Evolutionary conservation across 1,140 invertebrate genomes (phyloP).

Genomic region (Anastatus disparis): DNA sequence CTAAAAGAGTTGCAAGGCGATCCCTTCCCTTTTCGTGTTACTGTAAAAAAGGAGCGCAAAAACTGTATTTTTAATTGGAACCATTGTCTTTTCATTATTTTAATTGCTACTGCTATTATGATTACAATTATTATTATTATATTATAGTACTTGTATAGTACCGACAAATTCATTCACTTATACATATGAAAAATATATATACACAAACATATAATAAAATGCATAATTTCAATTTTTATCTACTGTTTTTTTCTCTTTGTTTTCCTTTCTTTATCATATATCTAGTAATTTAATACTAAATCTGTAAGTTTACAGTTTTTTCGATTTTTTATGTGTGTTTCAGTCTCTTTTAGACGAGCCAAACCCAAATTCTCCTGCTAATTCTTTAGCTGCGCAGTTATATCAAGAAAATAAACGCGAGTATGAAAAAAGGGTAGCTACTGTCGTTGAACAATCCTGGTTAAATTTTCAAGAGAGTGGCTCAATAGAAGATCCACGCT

Average conservation of each 20-base stretch:
- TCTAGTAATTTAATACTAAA: no score
- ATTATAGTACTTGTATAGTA: constrained; percentile 41
- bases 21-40: constrained; percentile 29
- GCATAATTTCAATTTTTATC: constrained; percentile 59
- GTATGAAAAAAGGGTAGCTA: constrained; percentile 77
- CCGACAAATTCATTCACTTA: constrained; percentile 48
- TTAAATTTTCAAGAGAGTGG: constrained; percentile 67
- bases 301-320: no score
- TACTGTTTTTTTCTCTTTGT: constrained; percentile 47
- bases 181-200: constrained; percentile 50
- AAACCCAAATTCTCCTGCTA: constrained; percentile 78
- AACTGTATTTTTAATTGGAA: constrained; percentile 47
- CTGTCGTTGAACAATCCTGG: constrained; percentile 77
- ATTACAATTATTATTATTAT: constrained; percentile 27
- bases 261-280: constrained; percentile 43
- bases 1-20: constrained; percentile 22
- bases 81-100: constrained; percentile 49
- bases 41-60: constrained; percentile 46
- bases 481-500: constrained; percentile 61
- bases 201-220: constrained; percentile 58
- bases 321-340: constrained; percentile 53
- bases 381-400: constrained; percentile 76
- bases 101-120: constrained; percentile 44
- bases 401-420: constrained; percentile 76
- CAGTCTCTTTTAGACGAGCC: constrained; percentile 75